phyloP scores from a whole-genome alignment of 1,140 invertebrate species.

The Limonius californicus region DNA sequence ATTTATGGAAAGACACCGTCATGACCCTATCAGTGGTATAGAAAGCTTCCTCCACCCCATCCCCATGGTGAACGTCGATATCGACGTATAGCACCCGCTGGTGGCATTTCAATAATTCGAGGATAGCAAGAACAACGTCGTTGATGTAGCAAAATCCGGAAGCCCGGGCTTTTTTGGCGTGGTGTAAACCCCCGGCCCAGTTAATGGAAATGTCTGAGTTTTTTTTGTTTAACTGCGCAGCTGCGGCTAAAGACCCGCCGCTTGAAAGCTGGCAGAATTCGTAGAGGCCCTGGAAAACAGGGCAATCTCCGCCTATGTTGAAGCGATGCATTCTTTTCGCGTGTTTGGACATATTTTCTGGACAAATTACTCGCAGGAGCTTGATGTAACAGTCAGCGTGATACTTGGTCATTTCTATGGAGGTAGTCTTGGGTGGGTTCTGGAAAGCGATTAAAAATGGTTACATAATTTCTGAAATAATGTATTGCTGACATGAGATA shows the following conservation, averaged over 20 bases:
- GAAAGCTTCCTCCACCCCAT: conserved; percentile 91
- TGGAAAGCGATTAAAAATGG: too few relatives aligned
- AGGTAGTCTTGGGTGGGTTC: conserved; percentile 97
- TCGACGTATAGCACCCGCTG: conserved; percentile 90
- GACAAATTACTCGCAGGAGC: conserved; percentile 93
- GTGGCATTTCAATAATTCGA: conserved; percentile 86
- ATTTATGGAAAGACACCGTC: conserved; percentile 92
- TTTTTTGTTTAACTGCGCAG: conserved; percentile 93
- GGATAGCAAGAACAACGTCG: conserved; percentile 94
- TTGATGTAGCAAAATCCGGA: conserved; percentile 98
- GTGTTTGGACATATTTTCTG: conserved; percentile 99
- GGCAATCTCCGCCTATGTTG: conserved; percentile 98
- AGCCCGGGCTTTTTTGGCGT: conserved; percentile 96
- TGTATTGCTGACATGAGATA: too few relatives aligned
- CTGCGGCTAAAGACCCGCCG: conserved; percentile 96
- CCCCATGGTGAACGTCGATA: conserved; percentile 91
- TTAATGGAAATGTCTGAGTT: conserved; percentile 97
- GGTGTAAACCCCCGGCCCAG: conserved; percentile 97
- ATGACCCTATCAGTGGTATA: conserved; percentile 89
- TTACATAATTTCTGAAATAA: too few relatives aligned
- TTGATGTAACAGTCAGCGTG: conserved; percentile 99
- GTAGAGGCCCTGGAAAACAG: conserved; percentile 94
- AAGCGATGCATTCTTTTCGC: conserved; percentile 99
- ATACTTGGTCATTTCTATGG: conserved; percentile 99
- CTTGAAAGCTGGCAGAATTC: conserved; percentile 98